Conservation (phyloP, 2,888 invertebrate genomes). For the Agrotis segetum region DNA sequence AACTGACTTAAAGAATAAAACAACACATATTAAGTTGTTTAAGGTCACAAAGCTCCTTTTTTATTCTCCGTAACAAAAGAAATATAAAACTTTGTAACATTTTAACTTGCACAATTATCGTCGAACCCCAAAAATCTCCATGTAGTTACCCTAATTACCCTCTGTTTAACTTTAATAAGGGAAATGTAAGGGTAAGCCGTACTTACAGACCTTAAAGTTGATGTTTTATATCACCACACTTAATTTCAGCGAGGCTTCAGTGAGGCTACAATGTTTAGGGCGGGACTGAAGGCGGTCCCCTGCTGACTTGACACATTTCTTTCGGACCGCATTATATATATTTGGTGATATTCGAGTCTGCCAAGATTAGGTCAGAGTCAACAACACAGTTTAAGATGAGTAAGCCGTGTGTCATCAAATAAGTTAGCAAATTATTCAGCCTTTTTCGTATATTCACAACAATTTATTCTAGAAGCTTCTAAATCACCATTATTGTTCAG, state of each 20-base stretch:
- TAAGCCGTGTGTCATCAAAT: constrained; percentile 37
- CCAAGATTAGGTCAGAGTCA: constrained; percentile 61
- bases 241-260: constrained; percentile 56
- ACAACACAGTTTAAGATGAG: constrained; percentile 44
- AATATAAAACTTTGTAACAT: constrained; percentile 18
- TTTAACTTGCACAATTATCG: constrained; percentile 27
- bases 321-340: constrained; percentile 54
- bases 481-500: neutral
- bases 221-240: constrained; percentile 63
- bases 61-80: neutral
- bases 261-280: constrained; percentile 63
- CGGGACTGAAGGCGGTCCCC: constrained; percentile 53
- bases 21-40: neutral
- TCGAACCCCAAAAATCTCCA: constrained; percentile 55
- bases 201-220: constrained; percentile 47
- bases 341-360: constrained; percentile 61
- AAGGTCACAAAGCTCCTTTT: constrained; percentile 13
- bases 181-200: constrained; percentile 50
- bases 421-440: neutral
- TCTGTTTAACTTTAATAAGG: constrained; percentile 63
- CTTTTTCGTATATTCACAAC: constrained; percentile 5
- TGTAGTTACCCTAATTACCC: constrained; percentile 67
- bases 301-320: constrained; percentile 71
- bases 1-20: neutral
- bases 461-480: neutral